These are phyloP conservation scores for Oceanodroma leucorhoa DNA, from an alignment of 2,797 vertebrate genomes.

Conservation along the genomic window DNA sequence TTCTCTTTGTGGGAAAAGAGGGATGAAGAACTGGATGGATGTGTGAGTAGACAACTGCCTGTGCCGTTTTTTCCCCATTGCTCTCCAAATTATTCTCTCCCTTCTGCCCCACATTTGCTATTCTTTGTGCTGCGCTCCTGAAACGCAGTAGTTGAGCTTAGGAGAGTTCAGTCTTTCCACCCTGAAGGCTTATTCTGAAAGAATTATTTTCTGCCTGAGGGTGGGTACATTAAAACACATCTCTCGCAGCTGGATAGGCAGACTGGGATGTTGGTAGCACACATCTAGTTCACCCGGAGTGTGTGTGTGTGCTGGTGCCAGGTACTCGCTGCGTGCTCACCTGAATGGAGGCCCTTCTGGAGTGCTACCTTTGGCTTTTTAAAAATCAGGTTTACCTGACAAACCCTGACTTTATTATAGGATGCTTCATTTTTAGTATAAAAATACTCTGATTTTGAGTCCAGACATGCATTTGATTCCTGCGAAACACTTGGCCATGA, in stretches of 20 bases:
- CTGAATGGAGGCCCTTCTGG: neutral
- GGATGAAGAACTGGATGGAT: neutral
- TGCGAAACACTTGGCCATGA: rapidly evolving
- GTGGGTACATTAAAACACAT: neutral
- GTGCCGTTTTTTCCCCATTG: neutral
- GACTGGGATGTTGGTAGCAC: neutral
- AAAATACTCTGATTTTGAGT: neutral
- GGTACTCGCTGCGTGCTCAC: rapidly evolving
- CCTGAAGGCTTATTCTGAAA: neutral
- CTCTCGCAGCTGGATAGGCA: neutral
- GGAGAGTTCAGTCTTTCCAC: neutral
- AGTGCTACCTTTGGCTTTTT: neutral
- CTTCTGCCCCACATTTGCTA: neutral
- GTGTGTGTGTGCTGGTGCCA: neutral
- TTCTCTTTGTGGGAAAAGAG: neutral
- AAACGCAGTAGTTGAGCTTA: neutral
- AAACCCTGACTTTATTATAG: neutral
- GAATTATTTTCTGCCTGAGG: neutral
- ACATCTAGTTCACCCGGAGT: rapidly evolving
- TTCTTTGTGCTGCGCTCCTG: neutral
- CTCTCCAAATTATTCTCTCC: neutral
- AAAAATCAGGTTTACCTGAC: neutral
- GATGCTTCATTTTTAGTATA: neutral
- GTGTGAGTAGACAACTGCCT: neutral
- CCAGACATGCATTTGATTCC: neutral